Percentiles rank a stretch among this genome's conserved stretches.
phyloP scores from a whole-genome alignment of 2,113 vertebrate genomes.

The Mesitornis unicolor region DNA sequence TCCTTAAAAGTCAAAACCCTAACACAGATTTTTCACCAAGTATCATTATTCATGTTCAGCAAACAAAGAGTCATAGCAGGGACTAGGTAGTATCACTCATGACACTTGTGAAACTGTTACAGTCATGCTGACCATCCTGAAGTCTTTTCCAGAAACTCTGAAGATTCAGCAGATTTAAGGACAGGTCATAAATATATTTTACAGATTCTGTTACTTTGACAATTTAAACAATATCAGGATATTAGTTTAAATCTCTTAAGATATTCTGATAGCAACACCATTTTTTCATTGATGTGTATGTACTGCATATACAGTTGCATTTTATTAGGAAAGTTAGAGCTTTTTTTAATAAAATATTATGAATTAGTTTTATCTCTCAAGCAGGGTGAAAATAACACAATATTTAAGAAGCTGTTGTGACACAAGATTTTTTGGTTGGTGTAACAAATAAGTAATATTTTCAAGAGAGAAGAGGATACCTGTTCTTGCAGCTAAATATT shows the following conservation, averaged over 20 bases:
- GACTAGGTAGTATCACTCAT: neutral
- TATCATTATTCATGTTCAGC: neutral
- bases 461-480: neutral
- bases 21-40: neutral
- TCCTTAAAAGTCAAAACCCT: neutral
- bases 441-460: neutral
- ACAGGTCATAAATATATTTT: neutral
- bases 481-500: neutral
- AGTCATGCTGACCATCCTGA: neutral
- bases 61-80: neutral
- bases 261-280: neutral
- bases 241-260: neutral
- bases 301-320: neutral
- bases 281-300: neutral
- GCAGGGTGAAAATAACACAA: neutral
- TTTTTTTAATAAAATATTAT: neutral
- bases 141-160: neutral
- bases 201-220: neutral
- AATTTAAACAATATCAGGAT: neutral
- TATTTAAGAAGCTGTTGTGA: neutral
- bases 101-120: neutral
- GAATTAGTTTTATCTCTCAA: neutral
- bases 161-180: neutral
- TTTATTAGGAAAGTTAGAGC: neutral
- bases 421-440: neutral